phyloP scores from a whole-genome alignment of 2,888 invertebrate species.

The Plagiodera versicolora region DNA sequence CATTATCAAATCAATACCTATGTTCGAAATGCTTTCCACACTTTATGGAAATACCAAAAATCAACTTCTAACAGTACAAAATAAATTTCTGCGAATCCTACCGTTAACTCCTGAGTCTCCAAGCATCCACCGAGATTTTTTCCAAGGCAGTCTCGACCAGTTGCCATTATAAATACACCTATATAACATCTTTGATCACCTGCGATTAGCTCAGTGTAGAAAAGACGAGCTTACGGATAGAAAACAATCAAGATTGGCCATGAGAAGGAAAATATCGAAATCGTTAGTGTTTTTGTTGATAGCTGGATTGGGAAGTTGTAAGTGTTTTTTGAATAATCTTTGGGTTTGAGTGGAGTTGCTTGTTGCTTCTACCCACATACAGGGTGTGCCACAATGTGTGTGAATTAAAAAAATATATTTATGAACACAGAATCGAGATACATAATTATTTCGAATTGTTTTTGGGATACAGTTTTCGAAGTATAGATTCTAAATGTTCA shows the following conservation, averaged over 20 bases:
- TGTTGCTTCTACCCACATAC: neutral
- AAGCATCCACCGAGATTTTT: neutral
- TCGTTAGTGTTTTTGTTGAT: conserved; percentile 27
- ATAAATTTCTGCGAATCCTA: neutral
- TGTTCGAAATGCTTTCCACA: too few relatives aligned
- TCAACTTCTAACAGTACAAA: neutral
- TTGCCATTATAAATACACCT: neutral
- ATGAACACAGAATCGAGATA: too few relatives aligned
- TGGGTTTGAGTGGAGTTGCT: neutral
- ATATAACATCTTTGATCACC: neutral
- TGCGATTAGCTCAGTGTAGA: neutral
- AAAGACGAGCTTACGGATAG: neutral
- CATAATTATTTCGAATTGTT: too few relatives aligned
- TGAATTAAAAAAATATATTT: too few relatives aligned
- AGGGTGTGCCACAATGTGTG: neutral
- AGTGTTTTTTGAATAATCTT: conserved; percentile 15
- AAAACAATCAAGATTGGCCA: conserved; percentile 18
- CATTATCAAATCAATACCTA: too few relatives aligned
- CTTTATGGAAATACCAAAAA: neutral
- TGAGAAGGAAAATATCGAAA: conserved; percentile 26
- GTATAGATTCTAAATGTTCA: too few relatives aligned
- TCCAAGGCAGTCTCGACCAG: neutral
- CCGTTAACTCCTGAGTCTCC: neutral
- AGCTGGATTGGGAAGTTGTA: conserved; percentile 22
- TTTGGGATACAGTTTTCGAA: too few relatives aligned